phyloP scores from a whole-genome alignment of 30 jellyfish, hydroid and myxozoan species.

The Hydractinia symbiolongicarpus region DNA sequence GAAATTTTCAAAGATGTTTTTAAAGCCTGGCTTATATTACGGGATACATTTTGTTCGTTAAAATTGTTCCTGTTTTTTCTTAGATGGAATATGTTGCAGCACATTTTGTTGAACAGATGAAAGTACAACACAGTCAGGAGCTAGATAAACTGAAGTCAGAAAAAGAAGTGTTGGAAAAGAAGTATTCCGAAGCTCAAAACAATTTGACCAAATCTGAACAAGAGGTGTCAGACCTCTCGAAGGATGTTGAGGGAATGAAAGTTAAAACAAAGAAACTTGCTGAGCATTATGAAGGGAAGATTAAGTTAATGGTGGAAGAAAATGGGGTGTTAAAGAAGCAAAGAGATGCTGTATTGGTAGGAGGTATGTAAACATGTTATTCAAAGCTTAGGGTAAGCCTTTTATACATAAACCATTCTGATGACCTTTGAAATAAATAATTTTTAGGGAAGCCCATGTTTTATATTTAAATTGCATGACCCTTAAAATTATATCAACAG shows the following conservation, averaged over 20 bases:
- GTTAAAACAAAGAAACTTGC: not conserved
- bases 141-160: not conserved
- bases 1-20: too few relatives aligned
- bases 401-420: too few relatives aligned
- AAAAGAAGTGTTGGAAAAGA: not conserved
- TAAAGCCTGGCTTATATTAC: too few relatives aligned
- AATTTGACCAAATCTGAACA: not conserved
- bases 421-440: too few relatives aligned
- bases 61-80: too few relatives aligned
- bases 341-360: constrained; percentile 1
- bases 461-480: too few relatives aligned
- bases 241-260: not conserved
- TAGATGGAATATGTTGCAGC: too few relatives aligned
- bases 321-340: not conserved
- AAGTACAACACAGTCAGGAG: not conserved
- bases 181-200: not conserved
- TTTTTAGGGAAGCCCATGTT: too few relatives aligned
- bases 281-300: constrained; percentile 1
- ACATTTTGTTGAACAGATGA: too few relatives aligned
- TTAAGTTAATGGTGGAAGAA: not conserved
- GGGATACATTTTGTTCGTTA: too few relatives aligned
- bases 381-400: too few relatives aligned
- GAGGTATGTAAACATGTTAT: not conserved
- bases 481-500: too few relatives aligned
- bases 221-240: not conserved